These are phyloP conservation scores for Bubo bubo DNA, from an alignment of 2,113 vertebrate species.

Conservation along the genomic window DNA sequence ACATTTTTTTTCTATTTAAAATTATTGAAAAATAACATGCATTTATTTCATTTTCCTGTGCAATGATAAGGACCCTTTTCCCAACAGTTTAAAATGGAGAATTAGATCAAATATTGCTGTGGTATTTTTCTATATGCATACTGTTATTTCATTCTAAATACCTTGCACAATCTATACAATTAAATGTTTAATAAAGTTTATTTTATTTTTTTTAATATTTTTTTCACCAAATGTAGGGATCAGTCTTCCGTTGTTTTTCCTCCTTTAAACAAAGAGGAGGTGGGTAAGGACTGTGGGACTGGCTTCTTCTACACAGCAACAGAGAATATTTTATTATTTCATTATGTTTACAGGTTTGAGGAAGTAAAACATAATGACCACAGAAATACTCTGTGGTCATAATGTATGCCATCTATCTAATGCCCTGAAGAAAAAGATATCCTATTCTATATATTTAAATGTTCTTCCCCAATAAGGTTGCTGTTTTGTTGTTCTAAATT, in stretches of 20 bases:
- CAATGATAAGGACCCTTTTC: neutral
- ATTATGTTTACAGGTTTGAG: neutral
- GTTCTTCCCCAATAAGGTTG: neutral
- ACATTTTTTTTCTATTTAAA: neutral
- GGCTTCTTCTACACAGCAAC: neutral
- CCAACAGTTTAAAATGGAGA: neutral
- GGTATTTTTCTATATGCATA: neutral
- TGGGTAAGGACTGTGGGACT: neutral
- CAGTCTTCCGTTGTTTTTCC: neutral
- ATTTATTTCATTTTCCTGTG: neutral
- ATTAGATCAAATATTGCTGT: neutral
- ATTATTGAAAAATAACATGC: neutral
- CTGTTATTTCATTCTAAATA: neutral
- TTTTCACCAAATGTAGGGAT: neutral
- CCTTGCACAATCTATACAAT: neutral
- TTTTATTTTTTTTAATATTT: neutral
- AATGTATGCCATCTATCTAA: neutral
- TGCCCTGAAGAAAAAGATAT: neutral
- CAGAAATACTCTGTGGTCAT: neutral
- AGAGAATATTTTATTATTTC: neutral
- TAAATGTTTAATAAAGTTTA: neutral
- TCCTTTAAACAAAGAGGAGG: neutral
- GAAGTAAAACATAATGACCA: neutral
- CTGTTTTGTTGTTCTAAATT: neutral
- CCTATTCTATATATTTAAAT: neutral